Percentiles rank a stretch among this genome's conserved stretches.
Conservation (phyloP, 2,888 invertebrate species). For the Clitarchus hookeri region DNA sequence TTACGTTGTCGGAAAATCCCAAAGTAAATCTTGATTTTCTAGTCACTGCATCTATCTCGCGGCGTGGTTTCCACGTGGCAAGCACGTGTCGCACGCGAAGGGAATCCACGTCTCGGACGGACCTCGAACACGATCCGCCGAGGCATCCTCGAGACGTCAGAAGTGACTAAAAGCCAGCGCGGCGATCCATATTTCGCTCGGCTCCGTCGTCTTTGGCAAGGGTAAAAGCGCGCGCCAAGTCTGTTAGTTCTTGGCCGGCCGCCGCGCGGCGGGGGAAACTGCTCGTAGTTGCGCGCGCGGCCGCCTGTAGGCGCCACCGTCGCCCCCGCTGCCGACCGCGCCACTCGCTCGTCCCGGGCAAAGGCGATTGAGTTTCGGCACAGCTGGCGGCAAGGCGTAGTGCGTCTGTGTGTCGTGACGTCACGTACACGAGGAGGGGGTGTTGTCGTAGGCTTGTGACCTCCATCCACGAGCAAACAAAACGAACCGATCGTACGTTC, state of each 20-base stretch:
- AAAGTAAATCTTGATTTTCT: no score
- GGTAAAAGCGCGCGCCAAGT: neutral
- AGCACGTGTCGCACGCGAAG: no score
- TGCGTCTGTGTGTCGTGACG: neutral
- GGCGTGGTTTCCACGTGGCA: no score
- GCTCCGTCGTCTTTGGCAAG: neutral
- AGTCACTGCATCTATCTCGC: no score
- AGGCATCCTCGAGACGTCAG: no score
- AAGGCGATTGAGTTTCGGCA: neutral
- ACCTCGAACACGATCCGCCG: no score
- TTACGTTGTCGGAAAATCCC: no score
- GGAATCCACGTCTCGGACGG: no score
- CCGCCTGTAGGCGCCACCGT: neutral
- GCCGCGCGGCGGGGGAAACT: neutral
- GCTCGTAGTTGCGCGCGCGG: neutral
- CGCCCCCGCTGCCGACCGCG: neutral
- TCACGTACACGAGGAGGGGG: neutral
- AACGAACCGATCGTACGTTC: neutral
- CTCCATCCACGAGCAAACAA: neutral
- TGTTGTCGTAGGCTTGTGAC: conserved; percentile 1
- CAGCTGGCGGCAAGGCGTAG: neutral
- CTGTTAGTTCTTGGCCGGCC: no score
- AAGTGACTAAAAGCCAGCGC: neutral
- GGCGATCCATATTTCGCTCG: conserved; percentile 1
- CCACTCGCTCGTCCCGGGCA: neutral